Conservation (phyloP, 2,113 vertebrate genomes). For the Colistium nudipinnis region DNA sequence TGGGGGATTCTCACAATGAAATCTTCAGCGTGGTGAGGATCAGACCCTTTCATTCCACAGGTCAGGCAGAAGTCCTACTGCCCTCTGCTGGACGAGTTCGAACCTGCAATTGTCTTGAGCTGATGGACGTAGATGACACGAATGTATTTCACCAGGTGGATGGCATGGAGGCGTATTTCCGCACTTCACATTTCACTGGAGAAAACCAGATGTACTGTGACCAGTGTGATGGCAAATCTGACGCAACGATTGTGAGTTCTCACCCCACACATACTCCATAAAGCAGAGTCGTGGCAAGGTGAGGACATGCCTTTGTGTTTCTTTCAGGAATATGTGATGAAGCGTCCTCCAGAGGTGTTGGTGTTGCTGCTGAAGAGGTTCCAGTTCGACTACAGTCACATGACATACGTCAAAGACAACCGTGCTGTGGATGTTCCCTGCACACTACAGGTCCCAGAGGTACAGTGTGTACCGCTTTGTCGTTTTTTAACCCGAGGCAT, state of each 20-base stretch:
- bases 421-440: conserved; percentile 42
- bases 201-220: conserved; percentile 78
- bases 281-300: no score
- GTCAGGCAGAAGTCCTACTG: no score
- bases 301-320: background rate
- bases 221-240: conserved; percentile 53
- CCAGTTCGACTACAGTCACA: conserved; percentile 52
- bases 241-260: conserved; percentile 72
- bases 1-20: background rate
- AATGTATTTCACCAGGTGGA: conserved; percentile 33
- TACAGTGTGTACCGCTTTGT: background rate
- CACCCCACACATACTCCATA: no score
- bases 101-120: no score
- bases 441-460: conserved; percentile 35
- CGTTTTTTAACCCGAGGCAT: background rate
- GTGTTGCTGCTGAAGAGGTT: conserved; percentile 78
- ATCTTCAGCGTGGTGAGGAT: conserved; percentile 9
- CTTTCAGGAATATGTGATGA: conserved; percentile 40
- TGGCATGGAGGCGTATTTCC: conserved; percentile 53
- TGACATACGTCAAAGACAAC: conserved; percentile 66
- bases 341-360: conserved; percentile 67
- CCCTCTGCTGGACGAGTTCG: background rate
- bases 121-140: background rate
- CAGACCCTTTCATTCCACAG: background rate
- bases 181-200: conserved; percentile 27